Evolutionary conservation across 2,797 vertebrate species (phyloP).

Genomic region (Bradypodion pumilum): DNA sequence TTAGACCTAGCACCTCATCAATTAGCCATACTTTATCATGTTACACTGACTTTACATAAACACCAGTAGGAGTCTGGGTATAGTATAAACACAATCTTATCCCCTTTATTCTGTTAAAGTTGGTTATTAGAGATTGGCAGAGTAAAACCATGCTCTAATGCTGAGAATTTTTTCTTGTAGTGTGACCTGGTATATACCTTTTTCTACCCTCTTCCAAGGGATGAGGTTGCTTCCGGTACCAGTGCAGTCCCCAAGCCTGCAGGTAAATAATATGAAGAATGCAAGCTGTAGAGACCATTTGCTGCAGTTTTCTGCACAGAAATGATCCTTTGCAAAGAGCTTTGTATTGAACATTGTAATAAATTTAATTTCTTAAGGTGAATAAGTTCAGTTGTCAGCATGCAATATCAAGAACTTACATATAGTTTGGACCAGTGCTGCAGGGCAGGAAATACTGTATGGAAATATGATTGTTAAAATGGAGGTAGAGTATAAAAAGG

Average conservation of each 20-base stretch:
- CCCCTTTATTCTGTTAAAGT: not conserved
- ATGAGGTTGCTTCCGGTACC: constrained; percentile 81
- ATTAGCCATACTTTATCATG: too few species aligned
- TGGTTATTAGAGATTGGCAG: not conserved
- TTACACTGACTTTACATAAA: too few species aligned
- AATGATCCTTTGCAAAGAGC: not conserved
- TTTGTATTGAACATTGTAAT: not conserved
- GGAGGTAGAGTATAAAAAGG: not conserved
- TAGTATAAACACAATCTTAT: not conserved
- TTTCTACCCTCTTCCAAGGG: constrained; percentile 89
- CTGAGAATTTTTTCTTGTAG: constrained; percentile 69
- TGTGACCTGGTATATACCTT: constrained; percentile 95
- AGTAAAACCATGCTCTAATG: not conserved
- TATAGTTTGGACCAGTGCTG: not conserved
- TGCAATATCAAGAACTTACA: not conserved
- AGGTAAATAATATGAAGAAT: constrained; percentile 72
- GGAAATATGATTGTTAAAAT: not conserved
- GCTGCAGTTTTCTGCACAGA: not conserved
- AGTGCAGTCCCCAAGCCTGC: constrained; percentile 77
- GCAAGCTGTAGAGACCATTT: not conserved
- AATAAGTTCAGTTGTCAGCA: not conserved
- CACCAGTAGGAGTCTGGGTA: not conserved
- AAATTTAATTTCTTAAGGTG: not conserved
- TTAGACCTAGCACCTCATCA: too few species aligned
- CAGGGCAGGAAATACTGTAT: too few species aligned